A percentile compares a stretch with the other conserved stretches of the same genome.
Evolutionary conservation across 2,888 invertebrate species (phyloP).

Genomic region (Drosophila aldrichi): DNA sequence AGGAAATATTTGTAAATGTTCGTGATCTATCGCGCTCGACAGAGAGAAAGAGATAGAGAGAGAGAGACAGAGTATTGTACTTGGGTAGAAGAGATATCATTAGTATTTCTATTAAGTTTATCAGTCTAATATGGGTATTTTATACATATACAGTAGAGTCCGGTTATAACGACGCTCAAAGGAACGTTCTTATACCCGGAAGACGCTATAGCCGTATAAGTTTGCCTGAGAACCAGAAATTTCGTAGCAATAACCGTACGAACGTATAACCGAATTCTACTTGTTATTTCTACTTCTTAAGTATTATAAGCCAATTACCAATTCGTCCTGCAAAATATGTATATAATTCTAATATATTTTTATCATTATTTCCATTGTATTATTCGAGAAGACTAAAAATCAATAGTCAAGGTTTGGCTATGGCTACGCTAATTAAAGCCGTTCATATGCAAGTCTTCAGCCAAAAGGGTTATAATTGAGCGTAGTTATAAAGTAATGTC

Average conservation of each 20-base stretch:
- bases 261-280: too few species aligned
- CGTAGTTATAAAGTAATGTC: slow-evolving; percentile 7
- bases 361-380: background rate
- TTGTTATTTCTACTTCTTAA: too few species aligned
- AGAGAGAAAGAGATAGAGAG: too few species aligned
- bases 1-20: slow-evolving; percentile 52
- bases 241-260: too few species aligned
- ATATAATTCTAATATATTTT: background rate
- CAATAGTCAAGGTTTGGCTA: background rate
- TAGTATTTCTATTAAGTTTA: background rate
- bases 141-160: too few species aligned
- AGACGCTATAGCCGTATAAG: too few species aligned
- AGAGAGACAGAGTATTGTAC: background rate
- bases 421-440: background rate
- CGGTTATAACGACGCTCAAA: too few species aligned
- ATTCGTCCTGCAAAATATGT: background rate
- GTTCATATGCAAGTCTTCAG: background rate
- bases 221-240: too few species aligned
- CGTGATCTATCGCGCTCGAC: background rate
- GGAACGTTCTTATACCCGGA: too few species aligned
- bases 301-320: background rate
- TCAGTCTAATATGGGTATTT: background rate
- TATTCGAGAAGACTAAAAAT: background rate
- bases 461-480: slow-evolving; percentile 6
- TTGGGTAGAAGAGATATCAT: background rate